Base-by-base conservation (phyloP, 2,113 vertebrate genomes). In the Nanorana parkeri region DNA sequence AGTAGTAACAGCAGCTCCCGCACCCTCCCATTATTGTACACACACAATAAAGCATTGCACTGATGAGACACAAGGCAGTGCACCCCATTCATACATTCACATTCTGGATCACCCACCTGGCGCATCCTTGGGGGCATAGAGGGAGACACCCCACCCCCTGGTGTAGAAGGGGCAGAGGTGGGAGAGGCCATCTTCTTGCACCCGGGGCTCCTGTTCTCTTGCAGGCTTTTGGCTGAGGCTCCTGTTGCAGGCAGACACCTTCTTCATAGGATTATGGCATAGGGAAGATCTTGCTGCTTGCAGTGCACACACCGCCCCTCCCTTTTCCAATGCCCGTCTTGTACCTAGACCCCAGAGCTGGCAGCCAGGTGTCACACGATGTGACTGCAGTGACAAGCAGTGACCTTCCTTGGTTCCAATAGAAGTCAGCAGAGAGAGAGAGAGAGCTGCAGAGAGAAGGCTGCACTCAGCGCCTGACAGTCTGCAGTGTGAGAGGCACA, bases 151-250 rank as follows among this genome's bases (percentile, higher is more conserved):
- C 84, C 85, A 78, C 84, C 86, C 85, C 86, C 89, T 58, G 84
- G 80, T 78, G 89, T 86, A 66, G 85, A 84, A 65, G 85, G 76
- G 79, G 85, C 85, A 36, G 85, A 85, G 72, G 84, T 84, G 65
- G 87, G 88, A 82, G 87, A 88, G 84, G 88, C 85, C 89, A 90
- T 90, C 80, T 85, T 88, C 81, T 84, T 73, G 69, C 60, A 55
- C 19, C 64, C 65, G 66, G 66, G 79, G 83, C 78, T 84, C 63
- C 80, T 68, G 52, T 19, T 79, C 26, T 68, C 17, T 68, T 32
- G 52, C 65, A 52, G 28, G 76, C 17, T 74, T 52, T 20, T 29
- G 26, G 19, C 17, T 13, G 32, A 4, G 41, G 58, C 36, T 75
- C 73, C 73, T 77, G 32, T 66, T 24, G 5, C 61, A 16, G 26